Percentiles rank a stretch among this genome's conserved stretches.
These are phyloP conservation scores for Vidua macroura DNA, from an alignment of 2,113 vertebrate species.

Conservation along the genomic window DNA sequence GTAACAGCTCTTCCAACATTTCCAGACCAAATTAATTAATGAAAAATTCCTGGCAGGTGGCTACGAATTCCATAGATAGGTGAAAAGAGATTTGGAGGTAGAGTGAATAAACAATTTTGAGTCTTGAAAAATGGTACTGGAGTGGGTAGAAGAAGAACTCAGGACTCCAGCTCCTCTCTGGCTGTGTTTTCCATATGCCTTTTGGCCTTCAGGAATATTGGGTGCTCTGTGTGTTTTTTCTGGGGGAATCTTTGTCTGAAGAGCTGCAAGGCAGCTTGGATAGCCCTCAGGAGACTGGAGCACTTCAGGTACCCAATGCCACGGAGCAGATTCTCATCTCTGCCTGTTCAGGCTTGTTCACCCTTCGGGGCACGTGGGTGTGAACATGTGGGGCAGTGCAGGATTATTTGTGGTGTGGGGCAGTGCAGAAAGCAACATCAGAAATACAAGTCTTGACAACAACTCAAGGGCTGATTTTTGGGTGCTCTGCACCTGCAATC, in stretches of 20 bases:
- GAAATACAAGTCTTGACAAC: neutral
- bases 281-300: neutral
- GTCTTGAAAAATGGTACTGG: neutral
- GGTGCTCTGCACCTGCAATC: neutral
- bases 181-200: neutral
- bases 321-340: conserved; percentile 6
- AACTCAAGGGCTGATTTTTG: neutral
- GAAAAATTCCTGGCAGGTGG: conserved; percentile 1
- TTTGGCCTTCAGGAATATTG: neutral
- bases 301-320: neutral
- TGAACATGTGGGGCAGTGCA: neutral
- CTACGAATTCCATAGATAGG: conserved; percentile 17
- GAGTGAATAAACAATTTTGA: neutral
- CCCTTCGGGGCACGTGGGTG: neutral
- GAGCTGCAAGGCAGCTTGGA: neutral
- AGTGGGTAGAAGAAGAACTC: neutral
- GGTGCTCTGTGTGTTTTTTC: neutral
- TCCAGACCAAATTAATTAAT: neutral
- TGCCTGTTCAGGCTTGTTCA: conserved; percentile 35
- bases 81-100: neutral
- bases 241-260: neutral
- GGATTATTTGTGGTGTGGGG: neutral
- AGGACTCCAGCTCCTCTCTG: neutral
- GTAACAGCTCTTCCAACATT: neutral
- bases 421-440: neutral